These are phyloP conservation scores for Drosophila koepferae DNA, from an alignment of 2,888 invertebrate species.

Conservation along the genomic window DNA sequence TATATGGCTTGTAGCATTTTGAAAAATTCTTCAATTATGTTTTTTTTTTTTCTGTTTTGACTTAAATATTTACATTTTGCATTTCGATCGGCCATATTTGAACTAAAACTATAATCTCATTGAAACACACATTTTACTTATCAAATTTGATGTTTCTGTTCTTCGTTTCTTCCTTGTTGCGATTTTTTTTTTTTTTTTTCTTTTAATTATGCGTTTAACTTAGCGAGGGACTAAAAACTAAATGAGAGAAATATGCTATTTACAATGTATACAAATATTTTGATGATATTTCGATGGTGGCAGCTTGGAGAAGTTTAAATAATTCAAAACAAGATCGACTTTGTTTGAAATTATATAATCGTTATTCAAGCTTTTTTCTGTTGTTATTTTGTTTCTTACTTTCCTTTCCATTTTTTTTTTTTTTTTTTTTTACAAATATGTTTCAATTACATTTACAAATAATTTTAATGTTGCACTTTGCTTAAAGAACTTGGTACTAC, in stretches of 20 bases:
- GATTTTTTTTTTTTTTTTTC: not conserved
- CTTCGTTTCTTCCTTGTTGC: not conserved
- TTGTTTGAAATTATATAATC: slow-evolving; percentile 19
- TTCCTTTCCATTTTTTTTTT: not conserved
- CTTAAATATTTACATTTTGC: slow-evolving; percentile 54
- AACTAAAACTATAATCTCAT: slow-evolving; percentile 72
- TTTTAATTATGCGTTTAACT: slow-evolving; percentile 27
- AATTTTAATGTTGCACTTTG: slow-evolving; percentile 72
- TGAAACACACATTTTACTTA: slow-evolving; percentile 37
- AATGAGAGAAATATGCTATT: slow-evolving; percentile 49
- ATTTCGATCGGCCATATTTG: slow-evolving; percentile 30
- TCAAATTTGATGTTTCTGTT: slow-evolving; percentile 24
- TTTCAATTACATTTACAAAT: slow-evolving; percentile 43
- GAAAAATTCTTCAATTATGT: slow-evolving; percentile 45
- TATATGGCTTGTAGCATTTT: slow-evolving; percentile 38
- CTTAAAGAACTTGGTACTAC: slow-evolving; percentile 53
- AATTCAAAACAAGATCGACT: slow-evolving; percentile 29
- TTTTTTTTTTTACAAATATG: slow-evolving; percentile 28
- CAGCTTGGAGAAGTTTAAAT: slow-evolving; percentile 57
- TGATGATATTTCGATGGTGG: slow-evolving; percentile 58
- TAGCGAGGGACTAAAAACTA: slow-evolving; percentile 50
- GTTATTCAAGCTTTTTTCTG: slow-evolving; percentile 22
- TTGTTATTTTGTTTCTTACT: not conserved
- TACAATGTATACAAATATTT: slow-evolving; percentile 54
- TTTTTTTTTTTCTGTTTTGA: slow-evolving; percentile 5